A percentile compares a stretch with the other conserved stretches of the same genome.
Conservation (phyloP, 2,888 invertebrate species). For the Trichopria drosophilae region DNA sequence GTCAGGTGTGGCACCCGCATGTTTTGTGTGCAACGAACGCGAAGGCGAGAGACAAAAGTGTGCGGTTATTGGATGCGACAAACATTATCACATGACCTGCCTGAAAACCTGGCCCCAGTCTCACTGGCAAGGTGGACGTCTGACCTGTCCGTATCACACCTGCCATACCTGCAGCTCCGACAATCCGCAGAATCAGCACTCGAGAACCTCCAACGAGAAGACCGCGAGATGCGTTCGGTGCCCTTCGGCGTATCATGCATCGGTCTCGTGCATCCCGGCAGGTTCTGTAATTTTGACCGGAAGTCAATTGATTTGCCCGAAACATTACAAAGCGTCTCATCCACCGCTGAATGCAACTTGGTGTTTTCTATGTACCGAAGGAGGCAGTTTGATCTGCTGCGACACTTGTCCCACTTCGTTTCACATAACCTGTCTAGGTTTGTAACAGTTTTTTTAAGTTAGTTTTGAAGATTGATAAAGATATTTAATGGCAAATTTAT, state of each 20-base stretch:
- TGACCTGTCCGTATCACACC: conserved; percentile 79
- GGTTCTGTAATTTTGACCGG: conserved; percentile 78
- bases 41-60: conserved; percentile 62
- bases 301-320: conserved; percentile 81
- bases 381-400: conserved; percentile 88
- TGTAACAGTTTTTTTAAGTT: conserved; percentile 33
- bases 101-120: conserved; percentile 77
- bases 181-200: conserved; percentile 69
- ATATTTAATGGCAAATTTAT: conserved; percentile 11
- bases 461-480: conserved; percentile 9
- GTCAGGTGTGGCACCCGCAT: conserved; percentile 64
- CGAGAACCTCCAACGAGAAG: conserved; percentile 67
- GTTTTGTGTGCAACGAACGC: conserved; percentile 67
- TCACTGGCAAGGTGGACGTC: conserved; percentile 54
- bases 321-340: conserved; percentile 67
- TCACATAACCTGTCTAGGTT: conserved; percentile 81
- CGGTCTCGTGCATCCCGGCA: conserved; percentile 84
- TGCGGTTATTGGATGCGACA: conserved; percentile 69
- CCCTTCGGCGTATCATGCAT: conserved; percentile 87
- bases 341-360: conserved; percentile 83
- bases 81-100: conserved; percentile 76
- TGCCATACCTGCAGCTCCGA: conserved; percentile 87
- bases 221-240: conserved; percentile 80
- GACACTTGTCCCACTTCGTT: conserved; percentile 92
- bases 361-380: conserved; percentile 89